Evolutionary conservation across 2,797 vertebrate genomes (phyloP).

Genomic region (Crenuchus spilurus): DNA sequence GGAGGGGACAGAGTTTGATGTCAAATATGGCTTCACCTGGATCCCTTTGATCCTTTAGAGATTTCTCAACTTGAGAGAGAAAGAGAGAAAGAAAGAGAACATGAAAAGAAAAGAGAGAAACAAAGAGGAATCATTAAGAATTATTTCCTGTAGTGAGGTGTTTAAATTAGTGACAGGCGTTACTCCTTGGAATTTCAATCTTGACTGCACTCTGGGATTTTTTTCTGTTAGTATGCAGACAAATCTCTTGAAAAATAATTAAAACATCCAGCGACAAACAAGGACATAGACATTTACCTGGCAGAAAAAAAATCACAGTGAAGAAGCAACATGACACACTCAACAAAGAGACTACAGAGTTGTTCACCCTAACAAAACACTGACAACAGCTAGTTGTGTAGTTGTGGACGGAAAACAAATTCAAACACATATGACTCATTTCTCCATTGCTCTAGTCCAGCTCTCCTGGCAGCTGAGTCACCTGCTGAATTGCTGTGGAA

Average conservation of each 20-base stretch:
- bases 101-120: slow-evolving; percentile 88
- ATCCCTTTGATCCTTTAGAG: slow-evolving; percentile 87
- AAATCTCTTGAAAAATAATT: slow-evolving; percentile 42
- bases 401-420: slow-evolving; percentile 68
- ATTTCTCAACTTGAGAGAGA: slow-evolving; percentile 84
- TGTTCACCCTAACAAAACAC: slow-evolving; percentile 76
- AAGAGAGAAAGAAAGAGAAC: slow-evolving; percentile 81
- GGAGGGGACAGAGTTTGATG: slow-evolving; percentile 73
- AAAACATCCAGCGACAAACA: slow-evolving; percentile 63
- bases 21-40: slow-evolving; percentile 98
- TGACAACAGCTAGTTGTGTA: slow-evolving; percentile 58
- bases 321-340: slow-evolving; percentile 72
- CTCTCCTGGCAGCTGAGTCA: slow-evolving; percentile 74
- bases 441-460: slow-evolving; percentile 67
- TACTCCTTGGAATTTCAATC: slow-evolving; percentile 64
- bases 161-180: slow-evolving; percentile 52
- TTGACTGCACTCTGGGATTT: slow-evolving; percentile 58
- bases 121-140: slow-evolving; percentile 93
- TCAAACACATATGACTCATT: slow-evolving; percentile 76
- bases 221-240: slow-evolving; percentile 63
- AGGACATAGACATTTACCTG: slow-evolving; percentile 77
- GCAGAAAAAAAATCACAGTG: slow-evolving; percentile 75
- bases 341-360: slow-evolving; percentile 76
- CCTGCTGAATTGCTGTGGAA: slow-evolving; percentile 74
- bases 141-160: slow-evolving; percentile 78